Conservation (phyloP, 2,797 vertebrate species). For the Syngnathus acus region DNA sequence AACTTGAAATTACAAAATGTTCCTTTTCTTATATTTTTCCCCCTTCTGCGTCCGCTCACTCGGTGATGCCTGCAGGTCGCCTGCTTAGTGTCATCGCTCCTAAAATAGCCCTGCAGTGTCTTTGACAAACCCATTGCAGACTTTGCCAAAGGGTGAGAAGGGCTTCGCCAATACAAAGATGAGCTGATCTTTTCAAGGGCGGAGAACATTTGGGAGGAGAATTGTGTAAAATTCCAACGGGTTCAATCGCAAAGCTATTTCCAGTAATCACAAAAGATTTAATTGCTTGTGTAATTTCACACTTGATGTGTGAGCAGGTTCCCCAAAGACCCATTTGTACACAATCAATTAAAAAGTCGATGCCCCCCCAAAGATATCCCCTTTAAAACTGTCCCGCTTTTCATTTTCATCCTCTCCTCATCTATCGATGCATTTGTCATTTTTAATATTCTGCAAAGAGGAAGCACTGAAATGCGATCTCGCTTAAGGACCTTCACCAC, state of each 20-base stretch:
- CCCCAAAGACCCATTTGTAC: too few relatives aligned
- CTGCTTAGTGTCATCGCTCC: conserved; percentile 48
- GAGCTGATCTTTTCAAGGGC: background rate
- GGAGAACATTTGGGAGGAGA: background rate
- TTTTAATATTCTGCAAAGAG: conserved; percentile 38
- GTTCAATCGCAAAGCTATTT: background rate
- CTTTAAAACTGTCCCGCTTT: background rate
- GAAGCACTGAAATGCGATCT: conserved; percentile 49
- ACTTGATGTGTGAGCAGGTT: conserved; percentile 7
- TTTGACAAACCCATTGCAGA: conserved; percentile 38
- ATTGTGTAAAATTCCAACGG: background rate
- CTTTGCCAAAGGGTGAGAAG: conserved; percentile 16
- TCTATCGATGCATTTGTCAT: conserved; percentile 23
- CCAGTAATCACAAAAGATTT: background rate
- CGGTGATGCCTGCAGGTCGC: conserved; percentile 37
- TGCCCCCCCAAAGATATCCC: too few relatives aligned
- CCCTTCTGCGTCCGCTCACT: conserved; percentile 24
- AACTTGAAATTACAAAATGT: background rate
- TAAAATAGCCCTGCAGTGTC: conserved; percentile 64
- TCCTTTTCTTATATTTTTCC: conserved; percentile 1
- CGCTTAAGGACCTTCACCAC: conserved; percentile 20
- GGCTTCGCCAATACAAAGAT: too few relatives aligned
- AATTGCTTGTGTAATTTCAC: background rate
- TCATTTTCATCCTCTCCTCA: conserved; percentile 12
- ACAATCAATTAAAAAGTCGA: too few relatives aligned